A percentile compares a stretch with the other conserved stretches of the same genome.
Conservation (phyloP, 2,113 vertebrate genomes). For the Odocoileus virginianus region DNA sequence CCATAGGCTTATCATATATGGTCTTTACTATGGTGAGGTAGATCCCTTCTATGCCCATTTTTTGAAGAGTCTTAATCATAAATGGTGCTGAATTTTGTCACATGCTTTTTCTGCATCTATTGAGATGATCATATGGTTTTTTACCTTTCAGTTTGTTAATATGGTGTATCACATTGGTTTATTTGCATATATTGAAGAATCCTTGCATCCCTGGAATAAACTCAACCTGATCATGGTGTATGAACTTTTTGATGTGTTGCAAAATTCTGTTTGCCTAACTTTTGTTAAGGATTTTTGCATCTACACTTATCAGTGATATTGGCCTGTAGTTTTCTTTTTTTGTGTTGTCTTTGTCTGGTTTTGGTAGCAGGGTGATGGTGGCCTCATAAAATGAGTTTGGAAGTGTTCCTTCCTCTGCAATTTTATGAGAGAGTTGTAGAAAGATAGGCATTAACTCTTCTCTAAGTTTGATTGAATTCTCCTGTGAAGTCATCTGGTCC, state of each 20-base stretch:
- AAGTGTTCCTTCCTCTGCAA: neutral
- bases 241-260: neutral
- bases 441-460: neutral
- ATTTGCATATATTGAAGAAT: neutral
- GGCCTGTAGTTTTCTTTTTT: neutral
- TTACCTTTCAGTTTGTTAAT: neutral
- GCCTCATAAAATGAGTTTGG: neutral
- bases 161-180: neutral
- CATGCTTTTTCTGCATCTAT: neutral
- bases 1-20: neutral
- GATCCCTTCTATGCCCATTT: neutral
- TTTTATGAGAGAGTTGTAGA: neutral
- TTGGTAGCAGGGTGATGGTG: neutral
- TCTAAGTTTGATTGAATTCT: neutral
- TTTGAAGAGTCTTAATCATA: neutral
- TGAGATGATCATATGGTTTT: neutral
- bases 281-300: neutral
- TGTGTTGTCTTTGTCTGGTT: neutral
- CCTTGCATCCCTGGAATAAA: neutral
- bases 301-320: neutral
- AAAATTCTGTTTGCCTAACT: neutral
- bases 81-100: neutral
- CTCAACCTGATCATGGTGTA: neutral
- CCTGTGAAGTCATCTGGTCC: neutral
- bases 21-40: neutral